Conservation (phyloP, 1,140 invertebrate species). For the Cheumatopsyche charites region DNA sequence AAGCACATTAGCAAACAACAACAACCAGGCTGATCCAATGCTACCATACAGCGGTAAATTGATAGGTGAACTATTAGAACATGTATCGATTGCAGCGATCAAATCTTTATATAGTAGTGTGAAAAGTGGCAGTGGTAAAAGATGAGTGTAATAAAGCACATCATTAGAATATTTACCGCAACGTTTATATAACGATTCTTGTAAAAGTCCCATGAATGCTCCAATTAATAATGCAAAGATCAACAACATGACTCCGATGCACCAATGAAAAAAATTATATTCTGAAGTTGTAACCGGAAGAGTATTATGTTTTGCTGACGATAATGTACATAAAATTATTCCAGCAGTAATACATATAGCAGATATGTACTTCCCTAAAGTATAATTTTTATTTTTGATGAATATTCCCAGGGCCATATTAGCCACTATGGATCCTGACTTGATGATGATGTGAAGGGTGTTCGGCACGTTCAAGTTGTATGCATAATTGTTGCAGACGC, state of each 20-base stretch:
- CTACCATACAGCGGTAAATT: conserved; percentile 30
- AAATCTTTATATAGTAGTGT: conserved; percentile 42
- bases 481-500: conserved; percentile 45
- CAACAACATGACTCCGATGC: conserved; percentile 35
- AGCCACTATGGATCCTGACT: conserved; percentile 44
- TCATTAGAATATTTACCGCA: conserved; percentile 44
- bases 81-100: conserved; percentile 24
- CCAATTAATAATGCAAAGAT: conserved; percentile 40
- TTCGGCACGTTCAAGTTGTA: conserved; percentile 46
- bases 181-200: conserved; percentile 42
- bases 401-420: conserved; percentile 42
- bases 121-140: conserved; percentile 44
- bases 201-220: conserved; percentile 42
- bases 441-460: conserved; percentile 46
- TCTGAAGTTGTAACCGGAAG: background rate
- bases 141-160: conserved; percentile 42
- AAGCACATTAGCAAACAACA: conserved; percentile 37
- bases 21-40: conserved; percentile 39
- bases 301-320: conserved; percentile 36
- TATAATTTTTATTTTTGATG: conserved; percentile 34
- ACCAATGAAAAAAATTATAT: conserved; percentile 34
- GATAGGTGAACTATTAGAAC: conserved; percentile 12
- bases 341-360: conserved; percentile 40
- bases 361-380: conserved; percentile 37
- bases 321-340: conserved; percentile 39